A percentile compares a stretch with the other conserved stretches of the same genome.
These are phyloP conservation scores for Orius insidiosus DNA, from an alignment of 1,140 invertebrate species.

Conservation along the genomic window DNA sequence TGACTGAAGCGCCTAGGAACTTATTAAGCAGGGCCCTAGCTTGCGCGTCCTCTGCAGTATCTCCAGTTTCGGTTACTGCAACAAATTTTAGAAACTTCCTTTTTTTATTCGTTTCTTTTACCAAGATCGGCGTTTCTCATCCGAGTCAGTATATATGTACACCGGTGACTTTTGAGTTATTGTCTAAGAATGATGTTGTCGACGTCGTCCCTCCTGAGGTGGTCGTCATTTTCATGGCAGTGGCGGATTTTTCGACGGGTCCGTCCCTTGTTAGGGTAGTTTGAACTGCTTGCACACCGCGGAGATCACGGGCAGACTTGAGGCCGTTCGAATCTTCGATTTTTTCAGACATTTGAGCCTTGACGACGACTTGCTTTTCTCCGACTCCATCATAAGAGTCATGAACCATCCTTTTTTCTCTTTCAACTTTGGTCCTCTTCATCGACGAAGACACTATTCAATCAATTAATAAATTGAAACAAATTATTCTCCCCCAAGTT, in stretches of 20 bases:
- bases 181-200: constrained; percentile 38
- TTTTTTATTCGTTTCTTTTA: constrained; percentile 23
- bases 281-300: too few relatives aligned
- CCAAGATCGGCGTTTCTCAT: constrained; percentile 55
- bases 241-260: not conserved
- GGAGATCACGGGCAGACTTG: too few relatives aligned
- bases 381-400: not conserved
- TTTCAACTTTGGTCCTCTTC: constrained; percentile 1
- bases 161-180: constrained; percentile 43
- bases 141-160: constrained; percentile 48
- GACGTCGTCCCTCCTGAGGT: constrained; percentile 4
- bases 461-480: too few relatives aligned
- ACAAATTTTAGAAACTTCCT: not conserved
- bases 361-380: constrained; percentile 2
- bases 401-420: not conserved
- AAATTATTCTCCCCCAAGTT: not conserved
- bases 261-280: not conserved
- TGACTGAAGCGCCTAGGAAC: constrained; percentile 56
- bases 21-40: constrained; percentile 56
- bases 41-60: constrained; percentile 44
- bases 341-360: not conserved
- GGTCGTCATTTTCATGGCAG: not conserved
- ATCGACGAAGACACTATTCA: not conserved
- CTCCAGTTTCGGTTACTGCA: constrained; percentile 38
- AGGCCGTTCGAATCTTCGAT: too few relatives aligned